Base-by-base conservation (phyloP, 92 coral and sea anemone species). In the Blastomussa wellsi region DNA sequence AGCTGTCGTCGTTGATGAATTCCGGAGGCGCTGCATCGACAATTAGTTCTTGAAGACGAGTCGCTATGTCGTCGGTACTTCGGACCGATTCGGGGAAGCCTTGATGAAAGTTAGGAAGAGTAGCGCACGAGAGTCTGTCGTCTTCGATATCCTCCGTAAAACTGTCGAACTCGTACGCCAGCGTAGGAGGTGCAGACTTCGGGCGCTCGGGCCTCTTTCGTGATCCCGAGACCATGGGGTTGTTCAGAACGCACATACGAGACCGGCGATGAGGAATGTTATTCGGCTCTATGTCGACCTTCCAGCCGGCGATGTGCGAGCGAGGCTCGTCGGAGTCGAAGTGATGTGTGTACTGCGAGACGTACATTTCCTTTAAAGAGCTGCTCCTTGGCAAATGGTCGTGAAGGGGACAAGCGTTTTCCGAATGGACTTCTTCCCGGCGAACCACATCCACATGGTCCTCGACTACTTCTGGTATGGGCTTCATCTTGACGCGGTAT, bases 231-330 rank as follows among this genome's bases (percentile, higher is more conserved):
- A 94, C 86, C 19, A 94, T 86, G 64, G 98, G 98, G 60, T 89
- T 92, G 72, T 80, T 87, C 38, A 94, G 88, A 3, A 92, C 98
- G 35, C 98, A 92, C 98, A 94, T 94, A 2, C 95, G 93, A 48
- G 98, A 92, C 64, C 84, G 93, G 71, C 78, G 87, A 74, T 94
- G 98, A 55, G 98, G 98, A 81, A 92, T 88, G 33, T 92, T 95
- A 52, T 92, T 90, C 42, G 98, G 98, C 65, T 94, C 98, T 9
- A 92, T 80, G 82, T 92, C 98, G 59, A 87, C 92, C 88, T 90
- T 94, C 98, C 98, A 94, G 22, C 98, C 98, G 32, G 95, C 98
- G 79, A 90, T 92, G 73, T 94, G 98, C n/a, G 95, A 90, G 12
- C 92, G 89, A 59, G 98, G 98, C 48, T 82, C 90, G 62, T 73